Base-by-base conservation (phyloP, 2,113 vertebrate species). In the Leptobrachium ailaonicum region DNA sequence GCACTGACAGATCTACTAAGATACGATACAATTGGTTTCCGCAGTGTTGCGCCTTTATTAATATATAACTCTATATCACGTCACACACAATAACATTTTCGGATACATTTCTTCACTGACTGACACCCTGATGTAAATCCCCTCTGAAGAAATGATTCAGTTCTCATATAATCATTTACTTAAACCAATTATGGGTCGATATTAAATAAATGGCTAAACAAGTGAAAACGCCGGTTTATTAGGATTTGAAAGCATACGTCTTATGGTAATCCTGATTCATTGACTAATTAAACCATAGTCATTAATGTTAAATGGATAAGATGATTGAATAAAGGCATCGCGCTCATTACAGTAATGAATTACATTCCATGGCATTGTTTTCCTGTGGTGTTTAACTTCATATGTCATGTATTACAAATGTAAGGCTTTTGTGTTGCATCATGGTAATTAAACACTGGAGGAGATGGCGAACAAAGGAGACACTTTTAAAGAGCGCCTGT, bases 261-360 rank as follows among this genome's bases (percentile, higher is more conserved):
- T 85, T 68, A 54, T 79, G 79, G 83, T 85, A 88, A 88, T 88
- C 76, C 76, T 82, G 85, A 66, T 81, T 85, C 75, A 71, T 66
- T 79, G 81, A 67, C 82, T 82, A 88, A 90, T 88, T 81, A 81
- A 73, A 69, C 60, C 85, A 84, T 60, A 77, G 83, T 73, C 82
- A 87, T 87, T 84, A 84, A 86, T 83, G 75, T 85, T 82, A 77
- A 89, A 84, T 76, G 85, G 85, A 87, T 88, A 85, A 82, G 80
- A 84, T 83, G 85, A 66, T 85, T 81, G 79, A 72, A 83, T 41
- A 86, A 83, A 80, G 85, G 76, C 83, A 86, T 83, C 83, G 50
- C 79, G 82, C 82, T 71, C 81, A 79, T 64, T 83, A 83, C 79
- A 77, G 81, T 82, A 82, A 71, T 85, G 76, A 84, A 78, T 78